A percentile compares a stretch with the other conserved stretches of the same genome.
These are phyloP conservation scores for Tetrapedia diversipes DNA, from an alignment of 2,888 invertebrate genomes.

Conservation along the genomic window DNA sequence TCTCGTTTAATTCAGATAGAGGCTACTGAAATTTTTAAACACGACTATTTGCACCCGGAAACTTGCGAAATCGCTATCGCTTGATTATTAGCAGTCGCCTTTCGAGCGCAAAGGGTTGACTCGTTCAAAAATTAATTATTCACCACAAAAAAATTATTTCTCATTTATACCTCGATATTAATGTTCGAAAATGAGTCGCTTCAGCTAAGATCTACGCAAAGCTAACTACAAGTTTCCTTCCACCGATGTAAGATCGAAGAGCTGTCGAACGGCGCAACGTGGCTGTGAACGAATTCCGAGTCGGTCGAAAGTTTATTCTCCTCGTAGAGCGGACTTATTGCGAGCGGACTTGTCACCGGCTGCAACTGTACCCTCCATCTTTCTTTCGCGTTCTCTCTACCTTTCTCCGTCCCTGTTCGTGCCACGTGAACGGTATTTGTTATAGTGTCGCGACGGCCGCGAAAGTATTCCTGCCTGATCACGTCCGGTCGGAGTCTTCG, in stretches of 20 bases:
- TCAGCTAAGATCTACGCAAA: too few species aligned
- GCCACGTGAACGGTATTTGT: conserved; percentile 41
- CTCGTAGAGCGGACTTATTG: conserved; percentile 49
- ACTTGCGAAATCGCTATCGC: too few species aligned
- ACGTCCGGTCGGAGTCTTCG: conserved; percentile 31
- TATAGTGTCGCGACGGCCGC: conserved; percentile 29
- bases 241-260: conserved; percentile 32
- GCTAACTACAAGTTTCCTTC: too few species aligned
- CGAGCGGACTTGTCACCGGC: conserved; percentile 43
- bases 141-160: too few species aligned
- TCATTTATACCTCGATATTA: too few species aligned
- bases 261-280: conserved; percentile 32
- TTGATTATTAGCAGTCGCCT: too few species aligned
- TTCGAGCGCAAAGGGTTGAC: too few species aligned
- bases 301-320: conserved; percentile 48
- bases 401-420: not conserved
- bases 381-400: not conserved
- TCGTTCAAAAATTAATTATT: too few species aligned
- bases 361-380: conserved; percentile 4
- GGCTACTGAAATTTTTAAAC: too few species aligned
- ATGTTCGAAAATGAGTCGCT: too few species aligned
- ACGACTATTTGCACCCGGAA: too few species aligned
- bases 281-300: conserved; percentile 40
- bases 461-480: conserved; percentile 51
- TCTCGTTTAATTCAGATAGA: too few species aligned